These are phyloP conservation scores for Ischnura elegans DNA, from an alignment of 2,888 invertebrate species.

Conservation along the genomic window DNA sequence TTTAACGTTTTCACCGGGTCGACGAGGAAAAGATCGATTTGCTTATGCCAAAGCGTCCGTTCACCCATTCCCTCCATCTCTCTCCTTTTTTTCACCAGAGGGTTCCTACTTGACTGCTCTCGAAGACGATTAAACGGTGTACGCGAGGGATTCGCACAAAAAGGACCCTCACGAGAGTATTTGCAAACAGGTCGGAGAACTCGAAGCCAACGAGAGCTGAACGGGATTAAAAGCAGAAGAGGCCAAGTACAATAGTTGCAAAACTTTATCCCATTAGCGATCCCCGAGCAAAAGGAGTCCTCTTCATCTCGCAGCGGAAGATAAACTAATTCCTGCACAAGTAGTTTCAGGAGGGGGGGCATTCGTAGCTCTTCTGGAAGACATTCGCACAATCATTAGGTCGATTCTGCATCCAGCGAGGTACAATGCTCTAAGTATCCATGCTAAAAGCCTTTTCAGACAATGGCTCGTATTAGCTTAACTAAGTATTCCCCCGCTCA, in stretches of 20 bases:
- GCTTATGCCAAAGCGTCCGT: slow-evolving; percentile 25
- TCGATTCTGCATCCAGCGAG: background rate
- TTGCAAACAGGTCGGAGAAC: slow-evolving; percentile 20
- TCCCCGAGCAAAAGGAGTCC: background rate
- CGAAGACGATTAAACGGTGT: slow-evolving; percentile 26
- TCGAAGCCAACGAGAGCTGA: background rate
- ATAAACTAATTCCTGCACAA: background rate
- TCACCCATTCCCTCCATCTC: background rate
- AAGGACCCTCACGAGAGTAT: slow-evolving; percentile 35
- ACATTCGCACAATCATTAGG: background rate
- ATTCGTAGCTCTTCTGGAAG: background rate
- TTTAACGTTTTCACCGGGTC: background rate
- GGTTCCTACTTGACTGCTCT: background rate
- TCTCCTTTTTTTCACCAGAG: background rate
- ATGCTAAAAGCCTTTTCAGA: background rate
- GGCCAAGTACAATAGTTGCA: slow-evolving; percentile 18
- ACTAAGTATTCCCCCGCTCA: background rate
- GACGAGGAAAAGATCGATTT: background rate
- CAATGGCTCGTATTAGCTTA: background rate
- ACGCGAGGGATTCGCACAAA: slow-evolving; percentile 30
- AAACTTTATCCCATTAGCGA: slow-evolving; percentile 21
- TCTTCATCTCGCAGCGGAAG: background rate
- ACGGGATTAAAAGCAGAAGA: slow-evolving; percentile 20
- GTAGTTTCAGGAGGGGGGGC: background rate
- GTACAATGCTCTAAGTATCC: no score